Base-by-base conservation (phyloP, 2,888 invertebrate genomes). In the Melanotus villosus region DNA sequence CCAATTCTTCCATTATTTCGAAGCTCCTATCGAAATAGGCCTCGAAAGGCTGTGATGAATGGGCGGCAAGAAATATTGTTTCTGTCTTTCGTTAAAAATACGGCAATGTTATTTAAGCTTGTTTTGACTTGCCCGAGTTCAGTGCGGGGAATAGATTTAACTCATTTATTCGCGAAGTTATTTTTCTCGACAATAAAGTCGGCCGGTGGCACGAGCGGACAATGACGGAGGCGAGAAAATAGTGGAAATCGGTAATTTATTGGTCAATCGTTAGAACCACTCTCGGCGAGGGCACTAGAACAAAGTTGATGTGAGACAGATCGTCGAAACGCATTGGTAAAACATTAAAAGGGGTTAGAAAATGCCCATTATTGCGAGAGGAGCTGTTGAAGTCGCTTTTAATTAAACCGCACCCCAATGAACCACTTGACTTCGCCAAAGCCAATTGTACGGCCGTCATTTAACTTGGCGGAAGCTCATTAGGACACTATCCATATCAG, bases 361-460 rank as follows among this genome's bases (percentile, higher is more conserved):
- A 73, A 73, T 74, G 70, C 74, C 74, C 71, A 74, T 76, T 75
- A 75, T 75, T 75, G 69, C 68, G 70, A 73, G 73, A 75, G 68
- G 64, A 72, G 72, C 71, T 73, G 73, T 74, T 75, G 71, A 73
- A 76, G 73, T 73, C 73, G 73, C 76, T 75, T 76, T 76, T 76
- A 76, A 76, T 76, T 76, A 76, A 76, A 76, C 73, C 74, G 74
- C 73, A 72, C 75, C 70, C 74, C 73, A 71, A 72, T 73, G 73
- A 73, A 69, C 64, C 70, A 73, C 75, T 76, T 75, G 74, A 76
- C 76, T 73, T 72, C 54, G 68, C 68, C 69, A 72, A 71, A 73
- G 72, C 73, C 74, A 74, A 72, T 71, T 69, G 66, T 70, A 64
- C 43, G 62, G 63, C 63, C 64, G 67, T 65, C 65, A 54, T 60